Conservation (phyloP, 2,888 invertebrate genomes). For the Coremacera marginata region DNA sequence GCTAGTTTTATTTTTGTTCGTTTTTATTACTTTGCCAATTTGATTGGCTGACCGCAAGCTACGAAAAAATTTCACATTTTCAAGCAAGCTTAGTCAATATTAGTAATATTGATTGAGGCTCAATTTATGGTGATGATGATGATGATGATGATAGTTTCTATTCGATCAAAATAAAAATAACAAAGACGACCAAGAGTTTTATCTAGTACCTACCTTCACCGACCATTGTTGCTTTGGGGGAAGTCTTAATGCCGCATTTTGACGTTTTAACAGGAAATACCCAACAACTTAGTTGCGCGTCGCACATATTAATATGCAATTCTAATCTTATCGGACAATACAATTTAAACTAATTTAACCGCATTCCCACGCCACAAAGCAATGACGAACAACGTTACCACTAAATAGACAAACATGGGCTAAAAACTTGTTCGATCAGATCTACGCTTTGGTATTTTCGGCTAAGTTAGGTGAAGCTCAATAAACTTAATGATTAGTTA, state of each 20-base stretch:
- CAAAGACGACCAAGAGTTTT: background rate
- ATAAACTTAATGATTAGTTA: background rate
- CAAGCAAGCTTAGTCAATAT: background rate
- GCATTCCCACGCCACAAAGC: constrained; percentile 32
- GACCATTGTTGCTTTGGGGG: background rate
- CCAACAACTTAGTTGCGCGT: constrained; percentile 47
- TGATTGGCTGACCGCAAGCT: background rate
- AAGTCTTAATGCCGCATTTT: background rate
- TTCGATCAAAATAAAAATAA: no score
- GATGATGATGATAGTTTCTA: no score
- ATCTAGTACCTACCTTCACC: background rate
- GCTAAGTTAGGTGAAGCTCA: background rate
- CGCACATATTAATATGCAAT: constrained; percentile 47
- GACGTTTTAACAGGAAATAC: constrained; percentile 56
- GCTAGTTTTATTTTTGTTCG: no score
- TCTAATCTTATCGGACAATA: constrained; percentile 60
- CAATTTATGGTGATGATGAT: no score
- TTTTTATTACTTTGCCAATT: background rate
- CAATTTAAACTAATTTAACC: background rate
- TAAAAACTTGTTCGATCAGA: background rate
- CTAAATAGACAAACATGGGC: background rate
- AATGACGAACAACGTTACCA: background rate
- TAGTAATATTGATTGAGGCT: no score
- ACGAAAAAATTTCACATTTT: background rate
- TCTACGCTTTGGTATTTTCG: background rate